Base-by-base conservation (phyloP, 2,888 invertebrate genomes). In the Hyles lineata region DNA sequence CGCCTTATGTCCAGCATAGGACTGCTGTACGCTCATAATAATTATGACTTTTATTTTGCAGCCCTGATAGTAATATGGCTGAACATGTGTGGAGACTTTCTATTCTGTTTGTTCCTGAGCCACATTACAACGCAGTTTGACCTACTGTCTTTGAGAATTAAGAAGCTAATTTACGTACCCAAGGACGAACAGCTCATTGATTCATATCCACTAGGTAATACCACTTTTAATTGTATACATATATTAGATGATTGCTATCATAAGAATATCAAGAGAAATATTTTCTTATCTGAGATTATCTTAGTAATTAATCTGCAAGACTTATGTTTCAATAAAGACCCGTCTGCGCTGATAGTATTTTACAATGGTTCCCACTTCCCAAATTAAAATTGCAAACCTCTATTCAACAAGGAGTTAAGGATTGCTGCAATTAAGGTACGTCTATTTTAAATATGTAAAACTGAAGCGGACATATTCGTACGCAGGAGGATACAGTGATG, bases 111-210 rank as follows among this genome's bases (percentile, higher is more conserved):
- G 50, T 85, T 83, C 55, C 74, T 87, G 60, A 82, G 82, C 70
- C 87, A 87, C 75, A 82, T 87, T 72, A 83, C 85, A 7, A 82
- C 79, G 21, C 86, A 87, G 73, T 82, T 87, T 52, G 83, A 87
- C 43, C 75, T 87, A 32, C 77, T 87, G 0, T 77, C 85, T 2
- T 6, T 77, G 0, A 80, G 82, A 17, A 81, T 87, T 60, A 75
- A 72, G 17, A 75, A 76, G 6, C 70, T 87, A 21, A 76, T 87
- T n/a, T 73, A 76, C 69, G 85, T 86, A 19, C 76, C 77, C 0
- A 21, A 77, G 0, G 85, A 87, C 60, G 25, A 76, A 4, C 85
- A 87, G 71, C 82, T 86, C 6, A 67, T 80, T 15, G 58, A 69
- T 0, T 73, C 73, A 4, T 87, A 83, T 77, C 86, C 87, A 0